Evolutionary conservation across 1,140 invertebrate species (phyloP).

Genomic region (Plodia interpunctella): DNA sequence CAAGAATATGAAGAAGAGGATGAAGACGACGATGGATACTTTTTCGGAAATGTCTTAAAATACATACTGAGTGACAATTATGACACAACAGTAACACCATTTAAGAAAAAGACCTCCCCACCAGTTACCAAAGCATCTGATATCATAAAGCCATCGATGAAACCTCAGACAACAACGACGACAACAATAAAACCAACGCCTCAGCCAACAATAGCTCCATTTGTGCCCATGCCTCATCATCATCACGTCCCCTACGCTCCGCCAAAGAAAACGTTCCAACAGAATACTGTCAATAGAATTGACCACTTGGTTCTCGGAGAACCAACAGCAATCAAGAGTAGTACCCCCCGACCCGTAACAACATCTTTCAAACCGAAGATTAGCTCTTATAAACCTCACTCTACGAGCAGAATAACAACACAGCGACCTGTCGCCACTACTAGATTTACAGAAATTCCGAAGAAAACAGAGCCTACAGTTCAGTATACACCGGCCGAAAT

Average conservation of each 20-base stretch:
- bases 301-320: constrained; percentile 67
- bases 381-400: constrained; percentile 19
- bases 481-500: constrained; percentile 6
- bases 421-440: constrained; percentile 24
- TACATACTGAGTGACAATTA: constrained; percentile 74
- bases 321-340: constrained; percentile 51
- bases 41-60: constrained; percentile 78
- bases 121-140: constrained; percentile 24
- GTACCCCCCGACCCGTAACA: constrained; percentile 28
- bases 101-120: constrained; percentile 28
- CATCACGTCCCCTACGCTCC: constrained; percentile 35
- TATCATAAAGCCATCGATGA: not conserved
- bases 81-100: constrained; percentile 44
- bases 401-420: constrained; percentile 25
- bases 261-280: constrained; percentile 33
- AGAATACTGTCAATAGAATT: constrained; percentile 52
- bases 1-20: constrained; percentile 56
- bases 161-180: constrained; percentile 28
- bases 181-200: constrained; percentile 17
- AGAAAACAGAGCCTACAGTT: constrained; percentile 24
- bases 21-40: constrained; percentile 75
- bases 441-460: constrained; percentile 32
- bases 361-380: constrained; percentile 25
- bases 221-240: constrained; percentile 43
- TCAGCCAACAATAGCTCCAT: constrained; percentile 25